These are phyloP conservation scores for Leptonema lineaticorne DNA, from an alignment of 1,140 invertebrate species.

Conservation along the genomic window DNA sequence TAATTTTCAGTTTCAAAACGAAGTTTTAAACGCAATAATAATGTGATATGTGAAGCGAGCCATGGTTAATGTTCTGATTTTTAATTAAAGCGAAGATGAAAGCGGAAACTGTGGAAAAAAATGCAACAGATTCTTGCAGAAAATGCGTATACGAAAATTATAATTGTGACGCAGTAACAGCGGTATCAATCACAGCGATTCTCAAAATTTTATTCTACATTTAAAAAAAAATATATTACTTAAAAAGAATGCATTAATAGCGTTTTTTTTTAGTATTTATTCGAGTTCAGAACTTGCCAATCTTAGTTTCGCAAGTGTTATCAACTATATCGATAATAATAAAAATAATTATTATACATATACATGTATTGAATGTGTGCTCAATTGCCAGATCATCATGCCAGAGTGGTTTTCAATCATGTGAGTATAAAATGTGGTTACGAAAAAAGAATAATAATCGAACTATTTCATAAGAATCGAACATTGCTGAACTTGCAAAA, in stretches of 20 bases:
- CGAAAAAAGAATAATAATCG: too few relatives aligned
- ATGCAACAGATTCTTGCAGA: constrained; percentile 13
- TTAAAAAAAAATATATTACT: too few relatives aligned
- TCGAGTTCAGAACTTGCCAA: not conserved
- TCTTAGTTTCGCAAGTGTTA: not conserved
- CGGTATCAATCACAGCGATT: not conserved
- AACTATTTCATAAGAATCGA: too few relatives aligned
- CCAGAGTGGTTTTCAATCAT: constrained; percentile 21
- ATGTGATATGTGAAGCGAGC: constrained; percentile 16
- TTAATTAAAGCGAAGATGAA: constrained; percentile 28
- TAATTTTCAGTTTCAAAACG: not conserved
- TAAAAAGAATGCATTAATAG: not conserved
- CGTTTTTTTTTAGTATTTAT: not conserved
- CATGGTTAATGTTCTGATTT: constrained; percentile 23
- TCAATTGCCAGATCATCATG: not conserved
- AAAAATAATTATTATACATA: too few relatives aligned
- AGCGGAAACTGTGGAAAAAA: constrained; percentile 20
- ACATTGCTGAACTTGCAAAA: too few relatives aligned
- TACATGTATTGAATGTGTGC: too few relatives aligned
- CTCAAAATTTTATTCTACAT: too few relatives aligned
- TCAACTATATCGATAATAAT: too few relatives aligned
- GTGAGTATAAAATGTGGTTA: too few relatives aligned
- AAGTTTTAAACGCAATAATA: not conserved
- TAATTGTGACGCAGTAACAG: not conserved
- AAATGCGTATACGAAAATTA: not conserved